Evolutionary conservation across 1,140 invertebrate genomes (phyloP), one percentile per base, ranked within the genome.

Genomic region (Pemphigus obesinymphae): DNA sequence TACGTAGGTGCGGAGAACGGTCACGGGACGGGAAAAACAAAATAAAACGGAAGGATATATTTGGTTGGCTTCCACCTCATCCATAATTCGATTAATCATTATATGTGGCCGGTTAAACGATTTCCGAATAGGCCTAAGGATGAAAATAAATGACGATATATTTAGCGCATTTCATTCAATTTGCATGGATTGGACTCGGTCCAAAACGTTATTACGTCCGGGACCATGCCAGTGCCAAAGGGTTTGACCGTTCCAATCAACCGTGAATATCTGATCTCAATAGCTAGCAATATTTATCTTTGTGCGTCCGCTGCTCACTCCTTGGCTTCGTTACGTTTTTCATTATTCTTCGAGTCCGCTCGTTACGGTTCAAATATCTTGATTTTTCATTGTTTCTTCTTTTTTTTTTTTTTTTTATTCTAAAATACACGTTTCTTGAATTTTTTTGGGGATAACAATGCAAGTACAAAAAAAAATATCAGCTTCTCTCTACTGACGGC

Each of bases 231-330:
- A 26, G n/a, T 61, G 76, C 76, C 76, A 80, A 80, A 20, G 34
- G 63, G 37, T 80, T 53, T 80, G 53, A 80, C 53, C 76, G 31
- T 63, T 80, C 55, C 55, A 45, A 80, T 80, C 53, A 80, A 45
- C 76, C 37, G 55, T 80, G 37, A 80, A 80, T 43, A 80, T 29
- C 55, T 45, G 70, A 80, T 61, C 55, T 80, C 55, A 31, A 80
- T 80, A 43, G 37, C 37, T 11, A 45, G 43, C 40, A 29, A 61
- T 80, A 50, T 43, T 80, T n/a, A 20, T 11, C 1, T 34, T 80
- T 80, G 34, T 61, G 48, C 8, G 5, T 20, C n/a, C 55, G 29
- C 63, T 80, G 8, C 20, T n/a, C 53, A 58, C 37, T n/a, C 31
- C 11, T 58, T 55, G 50, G 75, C 75, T 40, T 78, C 8, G 20